phyloP scores from a whole-genome alignment of 1,140 invertebrate genomes.

The Microplitis demolitor region DNA sequence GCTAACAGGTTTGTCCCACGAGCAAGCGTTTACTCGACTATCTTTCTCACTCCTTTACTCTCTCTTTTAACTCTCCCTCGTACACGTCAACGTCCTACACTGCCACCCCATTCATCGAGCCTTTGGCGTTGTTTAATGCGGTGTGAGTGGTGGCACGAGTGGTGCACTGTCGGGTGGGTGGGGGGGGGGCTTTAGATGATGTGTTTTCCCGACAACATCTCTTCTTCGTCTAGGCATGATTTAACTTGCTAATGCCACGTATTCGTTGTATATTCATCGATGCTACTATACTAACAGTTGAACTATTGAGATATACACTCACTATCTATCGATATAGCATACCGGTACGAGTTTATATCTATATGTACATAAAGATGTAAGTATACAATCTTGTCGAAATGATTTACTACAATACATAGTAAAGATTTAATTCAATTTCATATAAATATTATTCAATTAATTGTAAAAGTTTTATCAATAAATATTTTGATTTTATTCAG shows the following conservation, averaged over 20 bases:
- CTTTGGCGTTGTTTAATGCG: slow-evolving; percentile 12
- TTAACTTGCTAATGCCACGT: slow-evolving; percentile 47
- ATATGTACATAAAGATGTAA: too few relatives aligned
- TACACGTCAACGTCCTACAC: too few relatives aligned
- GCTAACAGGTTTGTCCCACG: slow-evolving; percentile 30
- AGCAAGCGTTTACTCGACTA: slow-evolving; percentile 6
- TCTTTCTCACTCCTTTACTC: neutral
- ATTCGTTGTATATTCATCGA: slow-evolving; percentile 51
- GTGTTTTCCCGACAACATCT: slow-evolving; percentile 35
- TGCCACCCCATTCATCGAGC: slow-evolving; percentile 8
- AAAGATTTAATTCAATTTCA: too few relatives aligned
- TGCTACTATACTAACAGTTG: neutral
- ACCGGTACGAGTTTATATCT: too few relatives aligned
- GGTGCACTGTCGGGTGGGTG: neutral
- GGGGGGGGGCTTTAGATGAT: slow-evolving; percentile 23
- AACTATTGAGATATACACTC: too few relatives aligned
- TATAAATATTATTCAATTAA: too few relatives aligned
- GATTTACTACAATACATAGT: too few relatives aligned
- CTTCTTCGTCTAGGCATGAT: slow-evolving; percentile 35
- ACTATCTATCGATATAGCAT: too few relatives aligned
- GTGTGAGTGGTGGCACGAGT: neutral
- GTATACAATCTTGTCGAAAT: too few relatives aligned
- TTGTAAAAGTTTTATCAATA: too few relatives aligned
- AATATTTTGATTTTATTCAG: too few relatives aligned
- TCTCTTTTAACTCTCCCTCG: neutral